Evolutionary conservation across 1,140 invertebrate genomes (phyloP).

Genomic region (Drosophila tropicalis): DNA sequence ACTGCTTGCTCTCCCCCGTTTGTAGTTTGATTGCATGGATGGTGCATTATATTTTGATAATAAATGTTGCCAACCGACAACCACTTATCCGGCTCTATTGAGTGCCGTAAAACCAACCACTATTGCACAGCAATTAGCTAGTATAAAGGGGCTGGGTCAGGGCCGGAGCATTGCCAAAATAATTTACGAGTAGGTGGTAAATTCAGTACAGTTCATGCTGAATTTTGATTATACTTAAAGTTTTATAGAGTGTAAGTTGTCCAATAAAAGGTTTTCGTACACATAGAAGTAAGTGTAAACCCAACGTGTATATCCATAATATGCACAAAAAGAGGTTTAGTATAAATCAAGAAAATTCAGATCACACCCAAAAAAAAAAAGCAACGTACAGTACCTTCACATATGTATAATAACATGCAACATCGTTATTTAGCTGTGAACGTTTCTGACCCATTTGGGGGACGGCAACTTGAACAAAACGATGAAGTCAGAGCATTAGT

Average conservation of each 20-base stretch:
- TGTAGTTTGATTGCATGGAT: conserved; percentile 24
- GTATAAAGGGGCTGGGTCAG: background rate
- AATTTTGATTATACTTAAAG: conserved; percentile 17
- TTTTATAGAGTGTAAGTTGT: background rate
- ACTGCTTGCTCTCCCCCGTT: background rate
- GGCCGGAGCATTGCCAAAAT: background rate
- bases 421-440: background rate
- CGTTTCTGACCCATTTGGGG: background rate
- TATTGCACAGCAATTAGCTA: conserved; percentile 4
- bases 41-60: conserved; percentile 13
- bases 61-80: conserved; percentile 12
- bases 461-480: conserved; percentile 20
- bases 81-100: conserved; percentile 15
- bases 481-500: conserved; percentile 28
- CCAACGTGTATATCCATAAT: background rate
- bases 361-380: background rate
- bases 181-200: background rate
- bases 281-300: conserved; percentile 1
- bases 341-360: conserved; percentile 10
- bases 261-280: conserved; percentile 5
- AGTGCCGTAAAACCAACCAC: conserved; percentile 26
- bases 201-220: background rate
- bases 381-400: background rate
- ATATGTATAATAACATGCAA: background rate
- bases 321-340: background rate